Base-by-base conservation (phyloP, 2,888 invertebrate species). In the Brachyptera putata region DNA sequence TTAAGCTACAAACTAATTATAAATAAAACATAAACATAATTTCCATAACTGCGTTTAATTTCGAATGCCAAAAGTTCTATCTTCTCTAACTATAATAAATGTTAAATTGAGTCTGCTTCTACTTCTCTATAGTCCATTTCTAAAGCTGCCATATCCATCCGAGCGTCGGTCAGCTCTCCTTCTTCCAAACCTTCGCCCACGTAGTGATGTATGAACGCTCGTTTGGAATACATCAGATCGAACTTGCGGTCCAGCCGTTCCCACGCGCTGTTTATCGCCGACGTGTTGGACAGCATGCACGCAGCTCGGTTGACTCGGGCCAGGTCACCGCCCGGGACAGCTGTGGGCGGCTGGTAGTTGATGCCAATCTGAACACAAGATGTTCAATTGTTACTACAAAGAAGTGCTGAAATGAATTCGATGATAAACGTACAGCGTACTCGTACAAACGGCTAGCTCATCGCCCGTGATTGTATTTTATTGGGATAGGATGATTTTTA, bases 61-160 rank as follows among this genome's bases (percentile, higher is more conserved):
- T n/a, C n/a, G n/a, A n/a, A n/a, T n/a, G n/a, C n/a, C n/a, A n/a
- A n/a, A n/a, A n/a, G n/a, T n/a, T n/a, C n/a, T n/a, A n/a, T n/a
- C n/a, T n/a, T n/a, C n/a, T n/a, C n/a, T n/a, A n/a, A n/a, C n/a
- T n/a, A n/a, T n/a, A n/a, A n/a, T n/a, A 30, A 30, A 46, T 11
- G 14, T 36, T 13, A 53, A 21, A 11, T n/a, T 1, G 53, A 53
- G 21, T 64, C 60, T 18, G 63, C 68, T 67, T 87, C 85, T 65
- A 87, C 80, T 77, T 87, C 86, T 66, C 75, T 80, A 68, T 87
- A 87, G 73, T 87, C 87, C 68, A 79, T 75, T 26, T 83, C 78
- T 53, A 88, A 73, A 7, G 85, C 80, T 64, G 80, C 79, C 55
- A 87, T 73, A 70, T 88, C 83, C 49, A 81, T 78, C 4, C 80